These are phyloP conservation scores for Drosophila punjabiensis DNA, from an alignment of 1,140 invertebrate genomes.

Conservation along the genomic window DNA sequence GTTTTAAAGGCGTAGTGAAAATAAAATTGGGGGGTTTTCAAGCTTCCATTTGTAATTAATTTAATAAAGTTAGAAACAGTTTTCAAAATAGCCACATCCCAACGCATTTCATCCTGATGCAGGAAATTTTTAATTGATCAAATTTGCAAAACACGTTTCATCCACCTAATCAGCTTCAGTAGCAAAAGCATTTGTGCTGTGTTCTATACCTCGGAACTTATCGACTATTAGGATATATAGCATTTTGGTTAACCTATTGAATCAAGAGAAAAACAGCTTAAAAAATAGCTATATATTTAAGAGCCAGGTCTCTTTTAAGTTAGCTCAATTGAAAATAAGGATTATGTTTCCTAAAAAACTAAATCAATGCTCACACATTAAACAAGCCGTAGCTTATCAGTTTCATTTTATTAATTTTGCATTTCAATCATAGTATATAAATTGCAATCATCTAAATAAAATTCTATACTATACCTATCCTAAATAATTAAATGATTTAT, in stretches of 20 bases:
- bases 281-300: neutral
- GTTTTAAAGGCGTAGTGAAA: neutral
- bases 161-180: slow-evolving; percentile 65
- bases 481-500: neutral
- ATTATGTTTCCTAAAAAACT: neutral
- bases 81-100: neutral
- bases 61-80: neutral
- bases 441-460: too few relatives aligned
- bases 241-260: too few relatives aligned
- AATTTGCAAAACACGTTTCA: slow-evolving; percentile 67
- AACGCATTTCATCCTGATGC: slow-evolving; percentile 8
- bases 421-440: neutral
- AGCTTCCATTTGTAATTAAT: neutral
- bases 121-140: slow-evolving; percentile 33
- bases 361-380: neutral
- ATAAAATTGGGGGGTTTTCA: neutral
- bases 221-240: neutral
- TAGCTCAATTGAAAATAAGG: neutral
- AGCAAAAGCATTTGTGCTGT: slow-evolving; percentile 25
- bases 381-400: too few relatives aligned
- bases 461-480: too few relatives aligned
- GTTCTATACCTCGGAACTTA: neutral
- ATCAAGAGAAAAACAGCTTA: neutral
- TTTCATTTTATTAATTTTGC: neutral
- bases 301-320: neutral